Conservation (phyloP, 2,797 vertebrate genomes). For the Pyrocephalus nanus region DNA sequence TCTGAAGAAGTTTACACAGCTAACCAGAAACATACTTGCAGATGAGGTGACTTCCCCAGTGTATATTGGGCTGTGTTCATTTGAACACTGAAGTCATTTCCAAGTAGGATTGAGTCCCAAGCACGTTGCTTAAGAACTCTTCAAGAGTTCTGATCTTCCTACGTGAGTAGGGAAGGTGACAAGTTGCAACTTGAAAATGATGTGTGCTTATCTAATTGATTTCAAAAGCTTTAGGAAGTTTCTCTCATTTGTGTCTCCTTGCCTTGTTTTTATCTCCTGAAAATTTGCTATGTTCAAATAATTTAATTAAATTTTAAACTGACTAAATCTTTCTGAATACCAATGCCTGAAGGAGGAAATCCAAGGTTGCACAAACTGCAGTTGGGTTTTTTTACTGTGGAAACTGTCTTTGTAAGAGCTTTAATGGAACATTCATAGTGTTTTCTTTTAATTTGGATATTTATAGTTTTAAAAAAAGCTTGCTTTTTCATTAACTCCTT, state of each 20-base stretch:
- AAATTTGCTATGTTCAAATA: neutral
- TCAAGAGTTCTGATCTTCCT: neutral
- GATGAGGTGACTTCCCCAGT: neutral
- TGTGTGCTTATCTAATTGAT: neutral
- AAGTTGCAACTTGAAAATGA: neutral
- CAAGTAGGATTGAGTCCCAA: neutral
- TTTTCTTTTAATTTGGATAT: neutral
- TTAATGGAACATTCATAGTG: neutral
- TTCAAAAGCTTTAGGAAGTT: neutral
- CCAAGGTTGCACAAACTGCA: neutral
- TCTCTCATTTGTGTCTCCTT: neutral
- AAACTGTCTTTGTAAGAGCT: neutral
- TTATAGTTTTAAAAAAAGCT: neutral
- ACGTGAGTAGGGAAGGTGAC: neutral
- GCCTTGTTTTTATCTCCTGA: neutral
- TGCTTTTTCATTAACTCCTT: neutral
- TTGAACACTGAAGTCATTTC: neutral
- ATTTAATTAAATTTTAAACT: neutral
- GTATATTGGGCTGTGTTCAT: neutral
- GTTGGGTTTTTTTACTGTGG: accelerated
- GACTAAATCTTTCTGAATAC: neutral
- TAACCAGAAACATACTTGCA: neutral
- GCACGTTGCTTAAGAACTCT: neutral
- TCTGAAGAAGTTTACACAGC: neutral
- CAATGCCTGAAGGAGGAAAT: neutral